Conservation (phyloP, 2,888 invertebrate genomes). For the Cordylochernes scorpioides region DNA sequence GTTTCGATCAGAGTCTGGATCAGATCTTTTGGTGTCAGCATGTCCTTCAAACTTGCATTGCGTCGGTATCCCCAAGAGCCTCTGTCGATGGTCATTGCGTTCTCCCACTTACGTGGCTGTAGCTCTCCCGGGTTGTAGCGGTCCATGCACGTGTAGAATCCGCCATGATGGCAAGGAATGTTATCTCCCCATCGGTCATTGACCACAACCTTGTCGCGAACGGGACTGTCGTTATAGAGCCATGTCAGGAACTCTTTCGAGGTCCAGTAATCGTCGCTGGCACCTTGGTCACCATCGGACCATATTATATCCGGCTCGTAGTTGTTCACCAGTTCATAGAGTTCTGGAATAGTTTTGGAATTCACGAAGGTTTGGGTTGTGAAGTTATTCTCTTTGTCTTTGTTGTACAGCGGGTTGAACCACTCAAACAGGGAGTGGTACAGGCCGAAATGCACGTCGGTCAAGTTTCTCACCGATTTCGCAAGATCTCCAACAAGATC, state of each 20-base stretch:
- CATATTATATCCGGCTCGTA: conserved; percentile 22
- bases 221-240: conserved; percentile 28
- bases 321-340: conserved; percentile 34
- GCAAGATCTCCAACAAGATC: conserved; percentile 44
- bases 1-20: conserved; percentile 18
- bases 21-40: conserved; percentile 16
- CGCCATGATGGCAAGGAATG: conserved; percentile 57
- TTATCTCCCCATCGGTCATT: conserved; percentile 81
- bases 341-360: conserved; percentile 29
- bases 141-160: conserved; percentile 57
- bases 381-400: conserved; percentile 26
- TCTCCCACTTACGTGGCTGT: conserved; percentile 32
- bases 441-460: conserved; percentile 43
- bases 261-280: conserved; percentile 21
- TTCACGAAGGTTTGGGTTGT: conserved; percentile 19
- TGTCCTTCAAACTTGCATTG: conserved; percentile 18
- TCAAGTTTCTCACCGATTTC: conserved; percentile 33
- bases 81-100: conserved; percentile 26
- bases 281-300: conserved; percentile 20
- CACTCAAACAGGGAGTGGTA: conserved; percentile 68
- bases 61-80: conserved; percentile 27
- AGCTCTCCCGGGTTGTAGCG: conserved; percentile 50
- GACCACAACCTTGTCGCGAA: conserved; percentile 57
- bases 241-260: conserved; percentile 23
- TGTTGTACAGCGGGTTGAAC: conserved; percentile 51